phyloP scores from a whole-genome alignment of 2,888 invertebrate species.

The Chromoteleia sp. region DNA sequence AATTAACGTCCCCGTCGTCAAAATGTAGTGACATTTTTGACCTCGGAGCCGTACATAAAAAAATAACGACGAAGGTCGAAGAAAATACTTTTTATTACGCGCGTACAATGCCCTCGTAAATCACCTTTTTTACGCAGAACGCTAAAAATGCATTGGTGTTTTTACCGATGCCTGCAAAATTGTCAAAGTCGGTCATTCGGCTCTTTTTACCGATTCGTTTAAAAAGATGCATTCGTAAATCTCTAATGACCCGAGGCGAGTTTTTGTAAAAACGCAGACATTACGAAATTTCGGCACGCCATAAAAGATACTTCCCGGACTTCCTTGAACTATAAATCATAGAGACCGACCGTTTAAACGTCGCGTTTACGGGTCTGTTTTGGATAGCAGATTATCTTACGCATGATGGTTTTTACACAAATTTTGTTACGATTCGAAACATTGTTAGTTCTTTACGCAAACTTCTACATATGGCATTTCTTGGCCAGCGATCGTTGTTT shows the following conservation, averaged over 20 bases:
- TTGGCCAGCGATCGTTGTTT: too few species aligned
- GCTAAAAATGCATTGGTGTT: background rate
- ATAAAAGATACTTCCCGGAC: background rate
- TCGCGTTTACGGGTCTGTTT: conserved; percentile 23
- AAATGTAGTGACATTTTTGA: too few species aligned
- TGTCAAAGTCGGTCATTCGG: background rate
- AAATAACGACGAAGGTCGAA: conserved; percentile 9
- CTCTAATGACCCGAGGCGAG: conserved; percentile 16
- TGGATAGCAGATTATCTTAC: conserved; percentile 15
- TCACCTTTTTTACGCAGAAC: background rate
- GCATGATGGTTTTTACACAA: background rate
- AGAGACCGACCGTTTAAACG: background rate
- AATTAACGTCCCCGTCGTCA: too few species aligned
- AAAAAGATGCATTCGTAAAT: conserved; percentile 30
- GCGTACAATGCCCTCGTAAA: conserved; percentile 28
- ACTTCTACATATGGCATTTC: too few species aligned
- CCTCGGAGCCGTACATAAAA: background rate
- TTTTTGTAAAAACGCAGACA: background rate
- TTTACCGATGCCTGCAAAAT: conserved; percentile 5
- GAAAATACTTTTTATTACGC: conserved; percentile 23
- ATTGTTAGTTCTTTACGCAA: background rate
- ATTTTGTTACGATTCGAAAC: background rate
- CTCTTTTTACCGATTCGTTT: conserved; percentile 15
- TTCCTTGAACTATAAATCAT: conserved; percentile 14
- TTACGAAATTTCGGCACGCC: conserved; percentile 6